Evolutionary conservation across 2,113 vertebrate species (phyloP), one percentile per base, ranked within the genome.

Genomic region (Indicator maculatus): DNA sequence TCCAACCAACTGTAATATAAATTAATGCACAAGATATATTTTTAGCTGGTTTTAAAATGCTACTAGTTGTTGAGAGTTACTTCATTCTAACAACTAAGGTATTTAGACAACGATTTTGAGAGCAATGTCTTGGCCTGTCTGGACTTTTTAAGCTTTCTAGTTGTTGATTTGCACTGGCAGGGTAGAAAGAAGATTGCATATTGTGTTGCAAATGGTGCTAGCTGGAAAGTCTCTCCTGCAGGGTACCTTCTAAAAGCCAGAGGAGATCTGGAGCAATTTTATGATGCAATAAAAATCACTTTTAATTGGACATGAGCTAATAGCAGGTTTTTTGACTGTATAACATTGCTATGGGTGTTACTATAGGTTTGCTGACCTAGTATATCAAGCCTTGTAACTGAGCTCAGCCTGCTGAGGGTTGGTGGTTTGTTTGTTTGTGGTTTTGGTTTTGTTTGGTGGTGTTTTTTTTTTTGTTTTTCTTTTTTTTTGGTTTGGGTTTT

Each of bases 71-170:
- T 78, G 9, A 27, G 78, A 88, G 24, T 85, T 94, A 80, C 20
- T 77, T 27, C 12, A 39, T 84, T 89, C 20, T 79, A 89, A 63
- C 59, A 55, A 55, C 72, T 63, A 26, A 85, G 21, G 33, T 8
- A 17, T 15, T 65, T 3, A 60, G 71, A 72, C 59, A 59, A 2
- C 65, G 71, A 65, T 86, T 90, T 82, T 87, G 50, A 91, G 71
- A 89, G 79, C n/a, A 58, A 65, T 33, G 15, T 87, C 65, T 84
- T 82, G 39, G n/a, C 30, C 59, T 92, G 47, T 73, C 71, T 72
- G 77, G 20, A 14, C 75, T 74, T 89, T 93, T 92, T 75, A 89
- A 65, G 66, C 39, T 79, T 90, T 87, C 76, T 75, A 28, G 56
- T 52, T 83, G 59, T 85, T 92, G 71, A 89, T 90, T 80, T 87